Conservation (phyloP, 2,797 vertebrate species). For the Melanotaenia boesemani region DNA sequence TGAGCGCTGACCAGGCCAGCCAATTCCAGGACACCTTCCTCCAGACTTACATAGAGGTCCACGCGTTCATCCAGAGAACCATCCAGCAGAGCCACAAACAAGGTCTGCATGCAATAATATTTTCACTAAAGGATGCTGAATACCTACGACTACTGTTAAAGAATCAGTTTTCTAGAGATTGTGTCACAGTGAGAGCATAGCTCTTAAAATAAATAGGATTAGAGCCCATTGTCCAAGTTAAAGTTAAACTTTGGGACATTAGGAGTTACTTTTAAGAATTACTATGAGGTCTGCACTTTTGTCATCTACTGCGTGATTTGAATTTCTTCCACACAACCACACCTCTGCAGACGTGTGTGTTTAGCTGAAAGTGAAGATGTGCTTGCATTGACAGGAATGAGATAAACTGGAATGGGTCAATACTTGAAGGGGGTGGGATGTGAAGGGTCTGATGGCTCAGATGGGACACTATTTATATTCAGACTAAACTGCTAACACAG, state of each 20-base stretch:
- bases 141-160: neutral
- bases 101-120: conserved; percentile 70
- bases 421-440: conserved; percentile 54
- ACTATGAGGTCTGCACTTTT: conserved; percentile 16
- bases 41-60: conserved; percentile 89
- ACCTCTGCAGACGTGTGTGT: conserved; percentile 38
- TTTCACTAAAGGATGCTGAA: neutral
- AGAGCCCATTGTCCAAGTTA: neutral
- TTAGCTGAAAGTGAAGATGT: conserved; percentile 57
- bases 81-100: conserved; percentile 85
- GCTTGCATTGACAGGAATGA: conserved; percentile 72
- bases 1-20: conserved; percentile 85
- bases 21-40: conserved; percentile 90
- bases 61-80: conserved; percentile 87
- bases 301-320: conserved; percentile 4
- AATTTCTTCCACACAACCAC: conserved; percentile 15
- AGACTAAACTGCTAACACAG: conserved; percentile 64
- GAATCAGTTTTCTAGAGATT: neutral
- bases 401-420: conserved; percentile 75
- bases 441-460: conserved; percentile 53
- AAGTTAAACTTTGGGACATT: neutral
- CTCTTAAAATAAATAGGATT: neutral
- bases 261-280: neutral
- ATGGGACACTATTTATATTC: conserved; percentile 71
- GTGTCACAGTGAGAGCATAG: neutral